Evolutionary conservation across 1,140 invertebrate species (phyloP).

Genomic region (Polypedilum vanderplanki): DNA sequence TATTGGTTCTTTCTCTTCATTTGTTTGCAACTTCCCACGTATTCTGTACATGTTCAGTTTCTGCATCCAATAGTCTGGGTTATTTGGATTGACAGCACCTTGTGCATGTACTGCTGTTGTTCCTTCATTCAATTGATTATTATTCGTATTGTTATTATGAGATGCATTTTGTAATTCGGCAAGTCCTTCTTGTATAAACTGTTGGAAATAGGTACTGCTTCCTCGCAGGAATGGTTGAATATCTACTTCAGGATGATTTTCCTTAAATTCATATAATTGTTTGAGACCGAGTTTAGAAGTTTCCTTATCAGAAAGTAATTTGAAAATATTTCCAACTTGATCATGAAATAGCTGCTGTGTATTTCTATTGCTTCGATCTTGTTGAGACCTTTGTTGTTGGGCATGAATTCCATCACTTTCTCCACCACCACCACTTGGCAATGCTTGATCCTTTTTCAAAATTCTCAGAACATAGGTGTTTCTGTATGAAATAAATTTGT

Average conservation of each 20-base stretch:
- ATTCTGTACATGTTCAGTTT: constrained; percentile 37
- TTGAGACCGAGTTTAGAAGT: constrained; percentile 79
- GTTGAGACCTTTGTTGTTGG: constrained; percentile 43
- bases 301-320: constrained; percentile 84
- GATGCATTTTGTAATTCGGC: constrained; percentile 57
- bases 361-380: constrained; percentile 54
- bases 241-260: constrained; percentile 83
- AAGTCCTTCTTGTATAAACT: constrained; percentile 83
- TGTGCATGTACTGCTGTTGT: not conserved
- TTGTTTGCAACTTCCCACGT: constrained; percentile 33
- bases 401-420: constrained; percentile 32
- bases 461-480: constrained; percentile 71
- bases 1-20: constrained; percentile 30
- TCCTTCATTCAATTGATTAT: constrained; percentile 8
- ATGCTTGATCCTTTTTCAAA: constrained; percentile 53
- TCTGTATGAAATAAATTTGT: not conserved
- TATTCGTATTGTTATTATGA: constrained; percentile 18
- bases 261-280: constrained; percentile 84
- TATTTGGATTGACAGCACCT: constrained; percentile 29
- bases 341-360: no score
- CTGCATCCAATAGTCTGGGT: constrained; percentile 42
- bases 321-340: constrained; percentile 81
- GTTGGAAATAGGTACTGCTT: constrained; percentile 84
- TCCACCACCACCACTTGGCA: constrained; percentile 34
- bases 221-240: constrained; percentile 84